Percentiles rank a stretch among this genome's conserved stretches.
phyloP scores from a whole-genome alignment of 2,888 invertebrate genomes.

The Carpatolechia fugitivella region DNA sequence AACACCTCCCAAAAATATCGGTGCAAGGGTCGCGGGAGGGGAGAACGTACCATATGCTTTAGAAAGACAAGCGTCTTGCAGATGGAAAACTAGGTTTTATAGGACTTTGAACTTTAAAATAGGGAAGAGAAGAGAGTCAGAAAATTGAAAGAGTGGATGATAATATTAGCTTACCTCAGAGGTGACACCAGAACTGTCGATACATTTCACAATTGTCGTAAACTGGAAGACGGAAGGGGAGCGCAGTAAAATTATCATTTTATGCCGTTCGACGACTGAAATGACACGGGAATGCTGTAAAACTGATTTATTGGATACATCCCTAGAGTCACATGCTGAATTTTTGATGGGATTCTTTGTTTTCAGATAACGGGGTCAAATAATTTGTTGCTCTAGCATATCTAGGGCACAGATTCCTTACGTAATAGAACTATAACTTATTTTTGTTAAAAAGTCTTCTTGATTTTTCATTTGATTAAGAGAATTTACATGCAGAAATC shows the following conservation, averaged over 20 bases:
- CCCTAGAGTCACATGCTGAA: slow-evolving; percentile 73
- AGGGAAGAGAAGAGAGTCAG: slow-evolving; percentile 25
- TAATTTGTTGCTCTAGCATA: neutral
- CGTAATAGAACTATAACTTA: neutral
- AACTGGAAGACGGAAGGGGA: slow-evolving; percentile 76
- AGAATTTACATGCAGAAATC: too few species aligned
- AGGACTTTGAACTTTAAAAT: slow-evolving; percentile 41
- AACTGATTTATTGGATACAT: slow-evolving; percentile 78
- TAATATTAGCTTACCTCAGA: slow-evolving; percentile 47
- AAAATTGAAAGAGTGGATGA: slow-evolving; percentile 26
- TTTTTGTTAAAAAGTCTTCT: too few species aligned
- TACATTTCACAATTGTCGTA: slow-evolving; percentile 80
- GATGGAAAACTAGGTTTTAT: slow-evolving; percentile 13
- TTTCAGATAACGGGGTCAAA: slow-evolving; percentile 51
- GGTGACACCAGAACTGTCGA: slow-evolving; percentile 77
- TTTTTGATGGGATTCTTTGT: slow-evolving; percentile 75
- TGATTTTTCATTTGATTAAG: too few species aligned
- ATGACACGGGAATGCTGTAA: slow-evolving; percentile 79
- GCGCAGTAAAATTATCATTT: slow-evolving; percentile 78
- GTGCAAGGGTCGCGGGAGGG: slow-evolving; percentile 33
- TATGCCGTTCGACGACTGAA: slow-evolving; percentile 79
- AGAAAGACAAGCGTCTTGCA: slow-evolving; percentile 19
- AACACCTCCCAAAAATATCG: slow-evolving; percentile 64
- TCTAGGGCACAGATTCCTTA: neutral
- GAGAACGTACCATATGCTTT: slow-evolving; percentile 53